phyloP scores from a whole-genome alignment of 2,888 invertebrate genomes.

The Hypomecis punctinalis region DNA sequence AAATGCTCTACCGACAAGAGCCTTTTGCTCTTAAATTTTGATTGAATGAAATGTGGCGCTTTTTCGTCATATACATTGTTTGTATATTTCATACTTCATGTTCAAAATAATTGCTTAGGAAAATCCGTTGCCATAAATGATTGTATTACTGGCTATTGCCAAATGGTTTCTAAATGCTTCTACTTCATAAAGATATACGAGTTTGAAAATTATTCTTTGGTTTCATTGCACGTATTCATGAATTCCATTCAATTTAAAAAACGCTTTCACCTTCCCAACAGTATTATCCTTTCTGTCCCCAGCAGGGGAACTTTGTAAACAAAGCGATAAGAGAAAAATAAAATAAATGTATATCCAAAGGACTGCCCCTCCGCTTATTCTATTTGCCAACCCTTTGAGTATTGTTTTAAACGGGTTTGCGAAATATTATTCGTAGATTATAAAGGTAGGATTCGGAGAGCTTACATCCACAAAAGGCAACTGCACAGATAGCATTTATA shows the following conservation, averaged over 20 bases:
- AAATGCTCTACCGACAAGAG: too few relatives aligned
- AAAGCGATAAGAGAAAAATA: conserved; percentile 34
- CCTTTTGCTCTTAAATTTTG: too few relatives aligned
- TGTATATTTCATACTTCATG: too few relatives aligned
- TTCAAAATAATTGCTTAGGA: not conserved
- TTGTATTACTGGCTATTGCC: too few relatives aligned
- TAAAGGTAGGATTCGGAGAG: not conserved
- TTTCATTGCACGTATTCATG: conserved; percentile 18
- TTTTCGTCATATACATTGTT: too few relatives aligned
- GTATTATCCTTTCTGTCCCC: conserved; percentile 31
- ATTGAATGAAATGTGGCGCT: too few relatives aligned
- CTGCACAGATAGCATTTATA: not conserved
- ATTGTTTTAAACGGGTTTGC: conserved; percentile 29
- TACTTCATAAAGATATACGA: too few relatives aligned
- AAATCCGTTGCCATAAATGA: too few relatives aligned
- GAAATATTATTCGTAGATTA: conserved; percentile 21
- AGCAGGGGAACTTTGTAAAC: conserved; percentile 28
- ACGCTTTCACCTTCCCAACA: conserved; percentile 26
- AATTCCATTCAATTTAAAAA: conserved; percentile 27
- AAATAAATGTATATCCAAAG: conserved; percentile 18
- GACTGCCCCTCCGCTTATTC: conserved; percentile 33
- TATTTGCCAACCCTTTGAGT: conserved; percentile 31
- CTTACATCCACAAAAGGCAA: not conserved
- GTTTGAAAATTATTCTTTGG: conserved; percentile 4
- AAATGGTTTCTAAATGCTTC: too few relatives aligned